phyloP scores from a whole-genome alignment of 2,113 vertebrate genomes.

The Apaloderma vittatum region DNA sequence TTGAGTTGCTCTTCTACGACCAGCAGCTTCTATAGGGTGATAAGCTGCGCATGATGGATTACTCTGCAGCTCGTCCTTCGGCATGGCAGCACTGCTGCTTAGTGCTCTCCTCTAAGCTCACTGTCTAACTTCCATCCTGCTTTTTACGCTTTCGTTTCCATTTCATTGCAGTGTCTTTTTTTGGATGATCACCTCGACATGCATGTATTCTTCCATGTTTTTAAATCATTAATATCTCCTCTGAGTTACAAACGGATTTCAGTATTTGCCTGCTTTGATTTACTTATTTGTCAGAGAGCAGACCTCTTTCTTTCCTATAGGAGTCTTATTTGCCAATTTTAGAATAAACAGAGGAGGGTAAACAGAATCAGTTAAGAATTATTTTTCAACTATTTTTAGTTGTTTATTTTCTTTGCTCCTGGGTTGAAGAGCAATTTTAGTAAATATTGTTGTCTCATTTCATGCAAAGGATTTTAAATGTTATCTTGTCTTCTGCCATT shows the following conservation, averaged over 20 bases:
- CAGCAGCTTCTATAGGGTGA: neutral
- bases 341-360: neutral
- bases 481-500: neutral
- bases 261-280: neutral
- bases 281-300: neutral
- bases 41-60: neutral
- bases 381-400: neutral
- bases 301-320: neutral
- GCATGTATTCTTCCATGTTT: neutral
- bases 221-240: neutral
- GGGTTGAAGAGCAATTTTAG: neutral
- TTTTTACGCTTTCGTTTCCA: neutral
- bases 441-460: constrained; percentile 6
- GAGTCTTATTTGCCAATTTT: neutral
- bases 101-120: neutral
- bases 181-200: neutral
- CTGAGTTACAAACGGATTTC: neutral
- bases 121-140: neutral
- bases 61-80: neutral
- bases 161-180: neutral
- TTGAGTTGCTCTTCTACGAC: neutral
- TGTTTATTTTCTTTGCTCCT: constrained; percentile 7
- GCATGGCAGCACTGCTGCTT: neutral
- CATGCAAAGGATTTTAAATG: neutral
- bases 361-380: neutral